These are phyloP conservation scores for Uropsilus gracilis DNA, from an alignment of 2,113 vertebrate species.

Conservation along the genomic window DNA sequence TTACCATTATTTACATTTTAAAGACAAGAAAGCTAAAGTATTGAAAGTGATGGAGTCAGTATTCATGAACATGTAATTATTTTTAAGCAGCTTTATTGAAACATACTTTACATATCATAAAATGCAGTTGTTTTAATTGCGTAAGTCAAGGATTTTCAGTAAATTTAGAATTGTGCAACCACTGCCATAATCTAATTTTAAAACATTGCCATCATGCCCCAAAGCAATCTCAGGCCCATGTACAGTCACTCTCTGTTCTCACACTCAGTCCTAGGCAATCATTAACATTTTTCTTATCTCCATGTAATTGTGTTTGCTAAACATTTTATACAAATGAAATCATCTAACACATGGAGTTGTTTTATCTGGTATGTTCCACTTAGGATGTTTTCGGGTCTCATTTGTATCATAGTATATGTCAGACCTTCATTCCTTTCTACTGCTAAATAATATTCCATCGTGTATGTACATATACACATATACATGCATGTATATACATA, in stretches of 20 bases:
- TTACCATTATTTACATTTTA: slow-evolving; percentile 8
- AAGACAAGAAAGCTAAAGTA: background rate
- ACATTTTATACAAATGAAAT: slow-evolving; percentile 25
- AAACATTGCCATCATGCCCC: background rate
- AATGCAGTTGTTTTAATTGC: background rate
- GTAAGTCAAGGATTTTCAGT: background rate
- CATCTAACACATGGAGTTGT: background rate
- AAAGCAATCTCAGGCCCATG: background rate
- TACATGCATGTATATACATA: too few species aligned
- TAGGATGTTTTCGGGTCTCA: background rate
- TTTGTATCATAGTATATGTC: background rate
- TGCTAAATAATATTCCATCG: background rate
- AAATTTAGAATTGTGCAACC: background rate
- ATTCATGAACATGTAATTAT: background rate
- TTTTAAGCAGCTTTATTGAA: background rate
- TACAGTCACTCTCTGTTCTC: background rate
- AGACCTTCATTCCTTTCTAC: background rate
- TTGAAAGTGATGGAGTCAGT: background rate
- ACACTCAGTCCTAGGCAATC: background rate
- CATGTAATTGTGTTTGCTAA: background rate
- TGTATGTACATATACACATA: background rate
- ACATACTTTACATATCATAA: background rate
- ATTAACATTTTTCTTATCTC: background rate
- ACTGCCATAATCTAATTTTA: slow-evolving; percentile 27
- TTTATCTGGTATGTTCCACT: slow-evolving; percentile 8